These are phyloP conservation scores for Junco hyemalis DNA, from an alignment of 2,113 vertebrate genomes.

Conservation along the genomic window DNA sequence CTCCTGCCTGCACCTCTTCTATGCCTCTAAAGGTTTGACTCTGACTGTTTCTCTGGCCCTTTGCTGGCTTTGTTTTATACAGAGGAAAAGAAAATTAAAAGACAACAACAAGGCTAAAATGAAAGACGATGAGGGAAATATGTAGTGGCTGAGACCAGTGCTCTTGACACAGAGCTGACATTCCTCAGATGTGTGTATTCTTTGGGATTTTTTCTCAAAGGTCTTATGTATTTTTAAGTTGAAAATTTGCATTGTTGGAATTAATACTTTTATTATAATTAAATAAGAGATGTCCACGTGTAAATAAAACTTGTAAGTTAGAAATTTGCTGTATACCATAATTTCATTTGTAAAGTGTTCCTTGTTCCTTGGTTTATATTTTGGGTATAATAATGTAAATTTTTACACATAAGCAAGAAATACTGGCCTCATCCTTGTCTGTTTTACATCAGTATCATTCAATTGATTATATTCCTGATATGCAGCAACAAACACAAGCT, in stretches of 20 bases:
- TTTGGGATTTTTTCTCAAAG: constrained; percentile 65
- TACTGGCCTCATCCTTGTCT: neutral
- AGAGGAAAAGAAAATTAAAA: constrained; percentile 21
- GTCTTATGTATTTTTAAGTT: constrained; percentile 62
- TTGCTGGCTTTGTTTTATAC: constrained; percentile 32
- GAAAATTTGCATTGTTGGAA: constrained; percentile 38
- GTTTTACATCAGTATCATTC: neutral
- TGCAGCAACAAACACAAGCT: constrained; percentile 37
- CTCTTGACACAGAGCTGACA: constrained; percentile 58
- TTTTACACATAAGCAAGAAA: neutral
- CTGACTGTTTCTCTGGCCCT: constrained; percentile 33
- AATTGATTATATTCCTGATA: constrained; percentile 5
- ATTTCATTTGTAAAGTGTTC: constrained; percentile 36
- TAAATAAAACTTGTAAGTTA: constrained; percentile 63
- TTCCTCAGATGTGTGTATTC: constrained; percentile 57
- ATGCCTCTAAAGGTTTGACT: constrained; percentile 2
- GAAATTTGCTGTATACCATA: constrained; percentile 30
- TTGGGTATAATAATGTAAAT: constrained; percentile 9
- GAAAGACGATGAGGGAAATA: constrained; percentile 43
- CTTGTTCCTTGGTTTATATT: neutral
- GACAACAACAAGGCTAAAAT: constrained; percentile 20
- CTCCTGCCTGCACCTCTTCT: constrained; percentile 27
- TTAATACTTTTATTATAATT: constrained; percentile 65
- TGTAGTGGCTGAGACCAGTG: constrained; percentile 44
- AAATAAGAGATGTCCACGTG: constrained; percentile 56